A percentile compares a stretch with the other conserved stretches of the same genome.
Conservation (phyloP, 2,888 invertebrate species). For the Anthoptus insignis region DNA sequence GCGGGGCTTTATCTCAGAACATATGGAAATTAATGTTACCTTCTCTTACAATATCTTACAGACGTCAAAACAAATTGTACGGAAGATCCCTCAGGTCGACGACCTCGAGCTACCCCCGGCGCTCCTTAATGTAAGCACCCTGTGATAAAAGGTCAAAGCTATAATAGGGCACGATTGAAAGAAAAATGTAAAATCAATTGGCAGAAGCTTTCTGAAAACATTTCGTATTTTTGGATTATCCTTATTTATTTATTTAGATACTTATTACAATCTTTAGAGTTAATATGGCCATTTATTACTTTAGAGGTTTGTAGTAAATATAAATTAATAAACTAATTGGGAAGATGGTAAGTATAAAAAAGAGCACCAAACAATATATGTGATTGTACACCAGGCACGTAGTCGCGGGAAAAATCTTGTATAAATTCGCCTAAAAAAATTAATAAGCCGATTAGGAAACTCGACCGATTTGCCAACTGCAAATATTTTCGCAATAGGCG, state of each 20-base stretch:
- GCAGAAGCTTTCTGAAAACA: constrained; percentile 1
- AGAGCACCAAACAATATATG: too few species aligned
- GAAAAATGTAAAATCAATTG: constrained; percentile 26
- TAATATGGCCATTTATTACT: too few species aligned
- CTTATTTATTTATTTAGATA: too few species aligned
- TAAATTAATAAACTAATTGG: too few species aligned
- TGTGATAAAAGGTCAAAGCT: constrained; percentile 52
- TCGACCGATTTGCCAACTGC: neutral
- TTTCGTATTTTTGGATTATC: neutral
- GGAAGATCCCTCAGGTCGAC: constrained; percentile 63
- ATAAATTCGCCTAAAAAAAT: constrained; percentile 10
- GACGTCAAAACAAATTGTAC: constrained; percentile 64
- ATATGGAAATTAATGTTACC: constrained; percentile 42
- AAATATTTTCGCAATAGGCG: constrained; percentile 13
- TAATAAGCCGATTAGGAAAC: neutral
- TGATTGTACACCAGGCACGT: too few species aligned
- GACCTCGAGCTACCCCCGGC: constrained; percentile 64
- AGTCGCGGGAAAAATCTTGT: too few species aligned
- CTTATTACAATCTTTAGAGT: too few species aligned
- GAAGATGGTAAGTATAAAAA: too few species aligned
- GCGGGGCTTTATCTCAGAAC: constrained; percentile 24
- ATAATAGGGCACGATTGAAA: constrained; percentile 29
- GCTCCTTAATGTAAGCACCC: constrained; percentile 61
- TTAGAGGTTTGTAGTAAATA: too few species aligned
- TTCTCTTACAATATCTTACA: constrained; percentile 51